Conservation (phyloP, 2,888 invertebrate species). For the Acrobasis repandana region DNA sequence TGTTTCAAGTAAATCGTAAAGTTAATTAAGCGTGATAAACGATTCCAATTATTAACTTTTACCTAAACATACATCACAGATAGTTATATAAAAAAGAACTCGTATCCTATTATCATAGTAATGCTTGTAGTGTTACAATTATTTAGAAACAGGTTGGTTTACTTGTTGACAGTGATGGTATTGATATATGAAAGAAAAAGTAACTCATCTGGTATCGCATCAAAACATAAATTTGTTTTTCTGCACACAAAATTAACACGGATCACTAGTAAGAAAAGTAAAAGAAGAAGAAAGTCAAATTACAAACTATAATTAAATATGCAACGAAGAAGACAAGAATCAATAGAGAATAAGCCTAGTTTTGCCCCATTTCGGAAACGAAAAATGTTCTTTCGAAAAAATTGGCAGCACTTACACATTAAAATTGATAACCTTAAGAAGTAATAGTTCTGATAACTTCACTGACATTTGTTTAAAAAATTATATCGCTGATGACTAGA, state of each 20-base stretch:
- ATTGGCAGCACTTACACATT: conserved; percentile 76
- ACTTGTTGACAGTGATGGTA: not conserved
- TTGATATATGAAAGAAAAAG: conserved; percentile 38
- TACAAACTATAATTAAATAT: conserved; percentile 53
- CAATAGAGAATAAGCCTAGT: conserved; percentile 48
- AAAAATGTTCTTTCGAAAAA: conserved; percentile 64
- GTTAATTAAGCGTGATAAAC: conserved; percentile 59
- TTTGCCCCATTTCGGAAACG: conserved; percentile 44
- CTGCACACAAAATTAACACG: conserved; percentile 55
- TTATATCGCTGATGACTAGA: conserved; percentile 65
- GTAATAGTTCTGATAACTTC: conserved; percentile 75
- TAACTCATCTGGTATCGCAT: conserved; percentile 48
- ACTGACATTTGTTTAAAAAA: conserved; percentile 75
- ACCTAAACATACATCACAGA: conserved; percentile 82
- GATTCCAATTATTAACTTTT: conserved; percentile 76
- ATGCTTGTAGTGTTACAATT: conserved; percentile 21
- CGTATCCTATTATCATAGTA: conserved; percentile 41
- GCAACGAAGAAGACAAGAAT: conserved; percentile 47
- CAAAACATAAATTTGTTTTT: conserved; percentile 70
- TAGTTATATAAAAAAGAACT: conserved; percentile 69
- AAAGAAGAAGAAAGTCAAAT: conserved; percentile 55
- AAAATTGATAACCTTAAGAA: conserved; percentile 71
- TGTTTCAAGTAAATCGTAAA: conserved; percentile 59
- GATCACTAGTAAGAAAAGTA: conserved; percentile 50
- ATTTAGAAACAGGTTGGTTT: conserved; percentile 1